phyloP scores from a whole-genome alignment of 1,140 invertebrate species.

The Ptiloglossa arizonensis region DNA sequence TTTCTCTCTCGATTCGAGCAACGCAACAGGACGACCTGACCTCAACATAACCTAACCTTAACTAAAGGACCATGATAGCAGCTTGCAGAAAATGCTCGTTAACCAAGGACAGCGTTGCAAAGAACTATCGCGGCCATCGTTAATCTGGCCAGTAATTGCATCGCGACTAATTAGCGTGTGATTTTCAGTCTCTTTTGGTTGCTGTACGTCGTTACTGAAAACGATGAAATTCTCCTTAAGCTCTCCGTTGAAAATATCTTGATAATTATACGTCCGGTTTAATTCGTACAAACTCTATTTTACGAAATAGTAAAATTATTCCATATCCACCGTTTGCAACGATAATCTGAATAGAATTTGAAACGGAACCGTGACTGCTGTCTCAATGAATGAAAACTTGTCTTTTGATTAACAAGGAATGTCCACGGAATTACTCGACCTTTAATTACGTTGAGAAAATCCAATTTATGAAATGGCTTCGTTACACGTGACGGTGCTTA shows the following conservation, averaged over 20 bases:
- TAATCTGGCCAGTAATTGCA: conserved; percentile 38
- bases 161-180: conserved; percentile 43
- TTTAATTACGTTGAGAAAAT: no score
- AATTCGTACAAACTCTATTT: not conserved
- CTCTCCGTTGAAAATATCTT: not conserved
- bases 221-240: not conserved
- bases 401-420: not conserved
- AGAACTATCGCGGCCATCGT: conserved; percentile 20
- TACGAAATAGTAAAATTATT: no score
- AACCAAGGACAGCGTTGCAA: not conserved
- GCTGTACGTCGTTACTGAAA: not conserved
- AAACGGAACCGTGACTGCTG: not conserved
- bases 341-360: not conserved
- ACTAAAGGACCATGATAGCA: no score
- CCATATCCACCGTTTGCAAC: not conserved
- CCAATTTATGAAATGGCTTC: no score
- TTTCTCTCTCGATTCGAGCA: conserved; percentile 2
- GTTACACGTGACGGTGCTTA: no score
- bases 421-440: not conserved
- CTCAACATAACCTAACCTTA: no score
- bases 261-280: not conserved
- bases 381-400: not conserved
- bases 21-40: not conserved
- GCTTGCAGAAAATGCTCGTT: conserved; percentile 19
- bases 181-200: conserved; percentile 24